phyloP scores from a whole-genome alignment of 2,113 vertebrate species.

The Gallinago paraguaiae region DNA sequence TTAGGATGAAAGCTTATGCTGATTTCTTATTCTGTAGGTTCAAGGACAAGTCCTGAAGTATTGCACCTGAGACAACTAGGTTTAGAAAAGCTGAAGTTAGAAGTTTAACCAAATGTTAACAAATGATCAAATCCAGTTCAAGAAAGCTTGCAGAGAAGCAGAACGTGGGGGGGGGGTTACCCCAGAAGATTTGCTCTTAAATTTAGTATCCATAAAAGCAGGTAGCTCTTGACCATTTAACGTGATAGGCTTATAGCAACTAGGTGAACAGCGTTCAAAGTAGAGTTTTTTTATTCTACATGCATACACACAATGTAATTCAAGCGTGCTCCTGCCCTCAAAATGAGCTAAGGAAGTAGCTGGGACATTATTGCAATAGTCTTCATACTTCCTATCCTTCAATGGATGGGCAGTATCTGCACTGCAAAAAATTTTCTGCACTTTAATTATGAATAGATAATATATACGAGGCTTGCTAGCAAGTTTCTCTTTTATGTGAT shows the following conservation, averaged over 20 bases:
- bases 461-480: not conserved
- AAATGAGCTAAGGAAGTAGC: not conserved
- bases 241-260: not conserved
- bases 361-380: not conserved
- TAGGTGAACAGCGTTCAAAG: not conserved
- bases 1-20: not conserved
- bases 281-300: not conserved
- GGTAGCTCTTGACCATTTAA: not conserved
- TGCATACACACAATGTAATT: not conserved
- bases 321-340: not conserved
- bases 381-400: not conserved
- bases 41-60: not conserved
- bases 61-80: not conserved
- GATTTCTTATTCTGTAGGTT: not conserved
- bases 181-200: not conserved
- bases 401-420: not conserved
- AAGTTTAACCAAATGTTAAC: not conserved
- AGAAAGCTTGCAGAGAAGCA: not conserved
- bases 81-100: not conserved
- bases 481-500: not conserved
- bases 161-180: too few species aligned
- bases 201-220: not conserved
- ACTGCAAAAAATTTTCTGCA: not conserved
- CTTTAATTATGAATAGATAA: not conserved
- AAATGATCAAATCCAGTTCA: not conserved